Evolutionary conservation across 2,888 invertebrate genomes (phyloP).

Genomic region (Scelioninae gen. 1): DNA sequence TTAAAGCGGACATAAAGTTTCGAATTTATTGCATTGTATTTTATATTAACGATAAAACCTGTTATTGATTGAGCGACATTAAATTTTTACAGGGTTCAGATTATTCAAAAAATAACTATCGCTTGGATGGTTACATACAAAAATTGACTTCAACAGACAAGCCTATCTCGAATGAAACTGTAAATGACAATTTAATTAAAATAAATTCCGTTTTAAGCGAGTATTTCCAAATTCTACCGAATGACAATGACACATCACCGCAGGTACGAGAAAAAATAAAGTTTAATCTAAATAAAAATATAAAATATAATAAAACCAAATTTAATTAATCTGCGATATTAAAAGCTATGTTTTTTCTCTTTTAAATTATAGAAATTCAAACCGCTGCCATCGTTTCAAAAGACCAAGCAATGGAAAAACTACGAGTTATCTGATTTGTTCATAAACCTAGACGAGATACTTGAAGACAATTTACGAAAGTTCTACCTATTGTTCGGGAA

Average conservation of each 20-base stretch:
- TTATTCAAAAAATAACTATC: slow-evolving; percentile 30
- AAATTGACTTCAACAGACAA: slow-evolving; percentile 7
- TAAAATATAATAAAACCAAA: too few species aligned
- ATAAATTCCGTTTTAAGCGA: slow-evolving; percentile 41
- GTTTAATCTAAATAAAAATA: too few species aligned
- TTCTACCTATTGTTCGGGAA: slow-evolving; percentile 45
- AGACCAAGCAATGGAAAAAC: slow-evolving; percentile 19
- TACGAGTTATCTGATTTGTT: slow-evolving; percentile 38
- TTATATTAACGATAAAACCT: slow-evolving; percentile 3
- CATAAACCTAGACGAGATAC: slow-evolving; percentile 30
- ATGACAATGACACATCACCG: slow-evolving; percentile 9
- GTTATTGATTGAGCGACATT: slow-evolving; percentile 5
- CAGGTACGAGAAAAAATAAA: slow-evolving; percentile 20
- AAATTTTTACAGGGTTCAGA: slow-evolving; percentile 28
- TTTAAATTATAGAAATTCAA: too few species aligned
- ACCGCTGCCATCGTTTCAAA: slow-evolving; percentile 28
- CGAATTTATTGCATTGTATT: slow-evolving; percentile 13
- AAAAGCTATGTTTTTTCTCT: too few species aligned
- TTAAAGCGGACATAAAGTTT: slow-evolving; percentile 13
- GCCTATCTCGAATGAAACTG: slow-evolving; percentile 13
- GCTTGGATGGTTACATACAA: slow-evolving; percentile 25
- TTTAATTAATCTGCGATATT: too few species aligned
- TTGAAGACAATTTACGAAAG: slow-evolving; percentile 40
- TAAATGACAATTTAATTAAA: slow-evolving; percentile 54
- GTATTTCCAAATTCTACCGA: slow-evolving; percentile 44